These are phyloP conservation scores for Gibbula magus DNA, from an alignment of 2,888 invertebrate species.

Conservation along the genomic window DNA sequence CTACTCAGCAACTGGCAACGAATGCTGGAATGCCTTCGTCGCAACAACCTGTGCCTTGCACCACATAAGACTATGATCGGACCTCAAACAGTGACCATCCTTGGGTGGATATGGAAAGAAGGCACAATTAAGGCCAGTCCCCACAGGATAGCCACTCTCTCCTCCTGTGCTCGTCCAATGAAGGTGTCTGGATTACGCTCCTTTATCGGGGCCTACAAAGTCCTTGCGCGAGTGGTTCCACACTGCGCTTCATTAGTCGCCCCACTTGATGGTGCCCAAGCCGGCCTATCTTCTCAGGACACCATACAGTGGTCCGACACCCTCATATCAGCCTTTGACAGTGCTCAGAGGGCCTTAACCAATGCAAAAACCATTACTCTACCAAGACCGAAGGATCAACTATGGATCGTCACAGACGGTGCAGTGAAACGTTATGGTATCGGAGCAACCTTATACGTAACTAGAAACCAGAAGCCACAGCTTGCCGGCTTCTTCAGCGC, in stretches of 20 bases:
- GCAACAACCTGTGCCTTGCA: conserved; percentile 29
- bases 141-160: conserved; percentile 25
- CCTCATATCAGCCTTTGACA: no score
- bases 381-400: conserved; percentile 26
- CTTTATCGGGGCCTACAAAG: conserved; percentile 29
- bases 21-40: conserved; percentile 26
- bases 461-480: not conserved
- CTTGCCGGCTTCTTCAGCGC: conserved; percentile 1
- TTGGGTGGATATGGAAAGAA: conserved; percentile 41
- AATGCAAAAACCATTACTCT: conserved; percentile 32
- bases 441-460: not conserved
- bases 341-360: no score
- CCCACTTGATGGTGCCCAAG: no score
- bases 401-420: conserved; percentile 36
- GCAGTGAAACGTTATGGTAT: conserved; percentile 12
- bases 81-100: conserved; percentile 23
- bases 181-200: not conserved
- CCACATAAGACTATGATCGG: conserved; percentile 34
- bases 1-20: conserved; percentile 24
- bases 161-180: not conserved
- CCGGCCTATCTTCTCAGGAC: no score
- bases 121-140: conserved; percentile 39
- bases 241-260: no score
- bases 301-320: no score
- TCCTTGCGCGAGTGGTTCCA: no score